Conservation (phyloP, 2,797 vertebrate genomes). For the Cygnus olor region DNA sequence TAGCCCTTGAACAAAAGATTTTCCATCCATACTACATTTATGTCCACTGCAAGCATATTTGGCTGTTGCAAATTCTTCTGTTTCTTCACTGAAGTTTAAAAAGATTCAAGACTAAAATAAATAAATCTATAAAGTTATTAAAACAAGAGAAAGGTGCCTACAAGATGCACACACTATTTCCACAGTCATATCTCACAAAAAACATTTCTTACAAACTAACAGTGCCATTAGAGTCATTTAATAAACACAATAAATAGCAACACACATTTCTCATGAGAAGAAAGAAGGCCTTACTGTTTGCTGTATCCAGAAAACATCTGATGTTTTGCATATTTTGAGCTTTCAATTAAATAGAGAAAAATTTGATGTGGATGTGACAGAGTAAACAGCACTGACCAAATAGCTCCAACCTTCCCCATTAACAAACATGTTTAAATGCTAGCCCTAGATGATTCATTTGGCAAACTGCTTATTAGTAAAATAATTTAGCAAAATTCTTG, state of each 20-base stretch:
- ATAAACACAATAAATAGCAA: background rate
- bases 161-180: background rate
- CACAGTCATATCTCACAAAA: background rate
- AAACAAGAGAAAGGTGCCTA: background rate
- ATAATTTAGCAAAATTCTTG: background rate
- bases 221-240: background rate
- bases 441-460: background rate
- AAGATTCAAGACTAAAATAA: background rate
- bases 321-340: background rate
- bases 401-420: background rate
- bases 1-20: background rate
- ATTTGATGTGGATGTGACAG: background rate
- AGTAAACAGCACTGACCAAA: background rate
- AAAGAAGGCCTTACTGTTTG: background rate
- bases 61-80: background rate
- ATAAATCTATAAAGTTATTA: background rate
- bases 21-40: background rate
- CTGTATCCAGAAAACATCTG: background rate
- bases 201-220: background rate
- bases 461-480: conserved; percentile 17
- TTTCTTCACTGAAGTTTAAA: background rate
- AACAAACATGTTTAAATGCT: background rate
- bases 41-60: background rate
- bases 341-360: background rate
- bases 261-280: background rate